Conservation (phyloP, 2,113 vertebrate genomes). For the Haemorhous mexicanus region DNA sequence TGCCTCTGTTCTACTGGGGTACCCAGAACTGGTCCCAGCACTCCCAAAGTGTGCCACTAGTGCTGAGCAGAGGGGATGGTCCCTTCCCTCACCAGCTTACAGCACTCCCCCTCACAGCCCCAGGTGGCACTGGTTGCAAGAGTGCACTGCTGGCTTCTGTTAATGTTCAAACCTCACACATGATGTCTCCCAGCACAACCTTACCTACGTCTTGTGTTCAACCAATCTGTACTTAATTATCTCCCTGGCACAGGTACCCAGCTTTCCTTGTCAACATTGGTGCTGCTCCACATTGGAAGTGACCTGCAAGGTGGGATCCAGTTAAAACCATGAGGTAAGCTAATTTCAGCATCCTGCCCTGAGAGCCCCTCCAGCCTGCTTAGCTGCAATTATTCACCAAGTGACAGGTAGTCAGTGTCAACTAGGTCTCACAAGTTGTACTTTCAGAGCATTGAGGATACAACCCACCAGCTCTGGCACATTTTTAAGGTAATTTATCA, state of each 20-base stretch:
- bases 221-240: background rate
- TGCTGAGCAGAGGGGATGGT: background rate
- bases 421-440: background rate
- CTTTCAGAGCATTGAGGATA: background rate
- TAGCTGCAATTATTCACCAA: background rate
- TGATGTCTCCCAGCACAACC: background rate
- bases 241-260: background rate
- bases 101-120: background rate
- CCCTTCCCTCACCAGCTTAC: background rate
- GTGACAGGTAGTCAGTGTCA: background rate
- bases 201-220: background rate
- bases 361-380: background rate
- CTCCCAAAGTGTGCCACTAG: background rate
- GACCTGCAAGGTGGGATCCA: background rate
- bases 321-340: background rate
- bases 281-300: background rate
- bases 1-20: background rate
- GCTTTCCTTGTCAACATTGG: background rate
- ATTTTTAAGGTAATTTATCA: background rate
- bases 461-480: background rate
- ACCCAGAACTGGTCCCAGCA: background rate
- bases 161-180: rapidly evolving
- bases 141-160: background rate
- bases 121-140: background rate
- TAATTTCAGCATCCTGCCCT: background rate